phyloP scores from a whole-genome alignment of 2,113 vertebrate species.

The Lipophrys pholis region DNA sequence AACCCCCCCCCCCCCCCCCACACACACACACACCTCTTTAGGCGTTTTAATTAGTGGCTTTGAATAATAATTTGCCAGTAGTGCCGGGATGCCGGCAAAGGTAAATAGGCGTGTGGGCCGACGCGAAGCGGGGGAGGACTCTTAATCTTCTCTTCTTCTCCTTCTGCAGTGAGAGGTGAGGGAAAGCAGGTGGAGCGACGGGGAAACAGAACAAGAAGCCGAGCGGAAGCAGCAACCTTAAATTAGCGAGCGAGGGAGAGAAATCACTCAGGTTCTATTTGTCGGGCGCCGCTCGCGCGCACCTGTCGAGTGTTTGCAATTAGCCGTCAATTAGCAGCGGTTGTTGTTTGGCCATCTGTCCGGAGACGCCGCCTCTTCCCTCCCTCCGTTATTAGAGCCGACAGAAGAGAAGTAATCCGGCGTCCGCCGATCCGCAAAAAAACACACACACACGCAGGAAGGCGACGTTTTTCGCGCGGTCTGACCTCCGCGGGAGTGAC shows the following conservation, averaged over 20 bases:
- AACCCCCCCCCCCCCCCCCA: conserved; percentile 28
- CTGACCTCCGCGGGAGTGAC: conserved; percentile 65
- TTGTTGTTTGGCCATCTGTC: conserved; percentile 72
- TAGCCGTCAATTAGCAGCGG: conserved; percentile 60
- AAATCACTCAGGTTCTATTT: conserved; percentile 59
- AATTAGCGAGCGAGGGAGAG: conserved; percentile 26
- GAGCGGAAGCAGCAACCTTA: conserved; percentile 7
- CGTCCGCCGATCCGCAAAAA: conserved; percentile 9
- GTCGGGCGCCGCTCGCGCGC: conserved; percentile 27
- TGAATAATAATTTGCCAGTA: conserved; percentile 36
- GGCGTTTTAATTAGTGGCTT: conserved; percentile 62
- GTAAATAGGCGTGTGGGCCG: conserved; percentile 37
- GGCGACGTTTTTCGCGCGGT: conserved; percentile 22
- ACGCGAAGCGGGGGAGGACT: conserved; percentile 3
- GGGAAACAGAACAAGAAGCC: background rate
- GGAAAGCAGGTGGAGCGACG: background rate
- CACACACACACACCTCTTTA: conserved; percentile 15
- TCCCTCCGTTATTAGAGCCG: conserved; percentile 42
- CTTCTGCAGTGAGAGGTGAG: background rate
- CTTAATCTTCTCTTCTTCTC: conserved; percentile 16
- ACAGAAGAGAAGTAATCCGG: conserved; percentile 30
- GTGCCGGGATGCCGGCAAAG: conserved; percentile 25
- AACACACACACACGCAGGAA: conserved; percentile 19
- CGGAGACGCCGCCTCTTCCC: conserved; percentile 25
- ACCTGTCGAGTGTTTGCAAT: conserved; percentile 65